Evolutionary conservation across 2,113 vertebrate genomes (phyloP), one percentile per base, ranked within the genome.

Genomic region (Alouatta palliata): DNA sequence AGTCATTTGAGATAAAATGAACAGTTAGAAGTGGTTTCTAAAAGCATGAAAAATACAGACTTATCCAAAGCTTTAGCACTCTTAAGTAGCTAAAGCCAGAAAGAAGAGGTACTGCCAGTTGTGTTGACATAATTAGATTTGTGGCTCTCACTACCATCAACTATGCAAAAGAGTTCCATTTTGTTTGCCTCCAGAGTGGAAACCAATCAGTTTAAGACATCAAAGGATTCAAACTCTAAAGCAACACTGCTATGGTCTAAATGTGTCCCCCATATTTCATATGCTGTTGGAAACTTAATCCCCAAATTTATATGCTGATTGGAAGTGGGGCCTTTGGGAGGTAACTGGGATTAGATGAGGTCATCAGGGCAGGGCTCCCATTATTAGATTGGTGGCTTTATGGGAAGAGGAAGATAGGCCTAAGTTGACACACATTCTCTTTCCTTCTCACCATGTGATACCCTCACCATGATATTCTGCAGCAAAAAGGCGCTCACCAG

Each of bases 11-110:
- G 64, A 77, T 17, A 68, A 90, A 93, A 89, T 47, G 30, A 88
- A 81, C n/a, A 86, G n/a, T 88, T 54, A n/a, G 21, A 86, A 77
- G 68, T 90, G 9, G 30, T 87, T 95, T 87, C 49, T 93, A 37
- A 40, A 96, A 88, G 88, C 79, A 9, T 86, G 82, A 71, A 56
- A 91, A 81, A 45, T 14, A 77, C 43, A 80, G 49, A 82, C 11
- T 58, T 43, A 40, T 21, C 82, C 77, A 90, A 87, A 32, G 52
- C 23, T 70, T n/a, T 87, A 75, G 76, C 45, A 77, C 21, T 58
- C 11, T 30, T 27, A 43, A 77, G 66, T 64, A 58, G 66, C 30
- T n/a, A 64, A 89, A 64, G 49, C 21, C 64, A 37, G 66, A 91
- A 93, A 86, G 30, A 85, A 70, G 58, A 56, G 68, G 75, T 32